These are phyloP conservation scores for Cinara cedri DNA, from an alignment of 2,888 invertebrate genomes.

Conservation along the genomic window DNA sequence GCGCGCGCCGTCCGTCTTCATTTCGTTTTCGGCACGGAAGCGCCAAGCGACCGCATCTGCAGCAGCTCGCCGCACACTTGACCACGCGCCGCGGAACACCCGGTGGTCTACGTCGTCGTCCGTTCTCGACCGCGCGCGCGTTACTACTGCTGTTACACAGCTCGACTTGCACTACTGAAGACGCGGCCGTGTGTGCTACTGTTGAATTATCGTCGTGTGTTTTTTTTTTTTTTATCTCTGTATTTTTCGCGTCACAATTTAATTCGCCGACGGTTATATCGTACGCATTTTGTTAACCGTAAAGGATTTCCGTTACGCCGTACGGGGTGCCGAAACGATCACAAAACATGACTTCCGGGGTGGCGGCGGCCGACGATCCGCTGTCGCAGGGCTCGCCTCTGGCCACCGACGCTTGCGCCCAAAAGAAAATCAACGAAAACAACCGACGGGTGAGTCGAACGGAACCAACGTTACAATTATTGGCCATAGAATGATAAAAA, in stretches of 20 bases:
- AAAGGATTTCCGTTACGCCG: background rate
- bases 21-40: conserved; percentile 50
- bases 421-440: conserved; percentile 52
- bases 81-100: conserved; percentile 45
- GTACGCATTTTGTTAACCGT: background rate
- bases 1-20: conserved; percentile 28
- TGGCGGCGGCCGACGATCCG: conserved; percentile 16
- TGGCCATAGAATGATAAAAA: no score
- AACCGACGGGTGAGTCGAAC: conserved; percentile 48
- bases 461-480: no score
- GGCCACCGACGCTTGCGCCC: conserved; percentile 28
- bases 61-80: background rate
- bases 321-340: background rate
- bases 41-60: conserved; percentile 24
- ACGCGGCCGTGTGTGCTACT: no score
- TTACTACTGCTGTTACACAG: no score
- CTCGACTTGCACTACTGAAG: no score
- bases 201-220: background rate
- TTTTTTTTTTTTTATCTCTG: background rate
- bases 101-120: conserved; percentile 4
- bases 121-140: background rate
- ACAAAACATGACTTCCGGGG: conserved; percentile 44
- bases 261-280: background rate
- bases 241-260: background rate
- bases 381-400: conserved; percentile 19